Evolutionary conservation across 1,140 invertebrate species (phyloP), one percentile per base, ranked within the genome.

Genomic region (Drosophila athabasca): DNA sequence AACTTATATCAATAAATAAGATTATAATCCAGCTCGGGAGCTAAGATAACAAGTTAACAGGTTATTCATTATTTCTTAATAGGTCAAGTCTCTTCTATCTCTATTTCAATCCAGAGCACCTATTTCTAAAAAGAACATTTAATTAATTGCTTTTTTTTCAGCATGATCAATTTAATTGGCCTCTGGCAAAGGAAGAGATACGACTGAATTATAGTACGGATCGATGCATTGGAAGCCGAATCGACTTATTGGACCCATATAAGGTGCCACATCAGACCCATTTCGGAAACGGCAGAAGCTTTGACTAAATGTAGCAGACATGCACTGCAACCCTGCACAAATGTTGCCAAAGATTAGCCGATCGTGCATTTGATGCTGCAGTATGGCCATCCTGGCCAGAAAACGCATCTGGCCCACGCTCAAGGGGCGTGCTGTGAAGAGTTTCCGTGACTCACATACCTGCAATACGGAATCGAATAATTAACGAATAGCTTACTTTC

Each of bases 201-300:
- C 7, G n/a, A 13, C 6, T 4, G 17, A 26, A n/a, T 60, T 64
- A 41, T 49, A 62, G 59, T 17, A 52, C 11, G 44, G 44, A 64
- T 84, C 48, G 17, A 84, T 79, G 7, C 22, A 29, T 3, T 64
- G 31, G 29, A 84, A 79, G 6, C 80, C 80, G 29, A 60, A 49
- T 17, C 24, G 59, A 60, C 79, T 84, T 9, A 5, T 11, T 6
- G 76, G 62, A 13, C 17, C 35, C 79, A 83, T 83, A 41, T 67
- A 45, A 1, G 84, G 1, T 2, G 59, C 71, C 11, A 76, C 62
- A 8, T 79, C 55, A 13, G 35, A 46, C 13, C 29, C 29, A 31
- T 19, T 44, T 7, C 2, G 35, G 6, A 70, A 15, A 11, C 29
- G 9, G 1, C 24, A 31, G 24, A 62, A 83, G n/a, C 62, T 61